Base-by-base conservation (phyloP, 2,113 vertebrate species). In the Gorsachius goisagi region DNA sequence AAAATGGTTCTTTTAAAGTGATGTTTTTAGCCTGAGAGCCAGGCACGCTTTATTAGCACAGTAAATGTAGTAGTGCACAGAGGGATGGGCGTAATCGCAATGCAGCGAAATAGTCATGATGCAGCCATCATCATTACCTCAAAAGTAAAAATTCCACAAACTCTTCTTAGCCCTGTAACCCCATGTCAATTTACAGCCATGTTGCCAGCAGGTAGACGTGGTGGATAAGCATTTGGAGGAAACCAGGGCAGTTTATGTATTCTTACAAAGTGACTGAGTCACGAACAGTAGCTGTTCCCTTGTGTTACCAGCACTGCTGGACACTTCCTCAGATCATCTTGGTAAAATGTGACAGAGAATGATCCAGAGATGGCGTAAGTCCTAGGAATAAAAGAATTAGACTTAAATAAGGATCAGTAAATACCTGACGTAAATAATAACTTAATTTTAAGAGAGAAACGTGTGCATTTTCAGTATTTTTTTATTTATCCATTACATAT, bases 11-110 rank as follows among this genome's bases (percentile, higher is more conserved):
- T 67, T 71, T 56, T 24, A 9, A 9, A 24, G 35, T 12, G 39
- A 12, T 52, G 7, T 49, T 75, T 74, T 56, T 58, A 73, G 49
- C 24, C 49, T 28, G 19, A 18, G 18, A 49, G 33, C 24, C n/a
- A 12, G 69, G 16, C 19, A 7, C 26, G 37, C 85, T 67, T 30
- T 77, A 49, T 83, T 85, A 80, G 82, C 84, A 39, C 62, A 5
- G 52, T 39, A 39, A 23, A 33, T 21, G 33, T 32, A 3, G 1
- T 19, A 53, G 50, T 14, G 35, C 52, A 20, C 18, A 19, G 66
- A 72, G 39, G 28, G 14, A 27, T 77, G 32, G 21, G 15, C 0
- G 0, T 24, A 45, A 55, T 30, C 12, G 1, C 13, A 69, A 32
- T 27, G 56, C 78, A 76, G 37, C 1, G 1, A 59, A 75, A 26